Evolutionary conservation across 2,888 invertebrate genomes (phyloP).

Genomic region (Dione juno): DNA sequence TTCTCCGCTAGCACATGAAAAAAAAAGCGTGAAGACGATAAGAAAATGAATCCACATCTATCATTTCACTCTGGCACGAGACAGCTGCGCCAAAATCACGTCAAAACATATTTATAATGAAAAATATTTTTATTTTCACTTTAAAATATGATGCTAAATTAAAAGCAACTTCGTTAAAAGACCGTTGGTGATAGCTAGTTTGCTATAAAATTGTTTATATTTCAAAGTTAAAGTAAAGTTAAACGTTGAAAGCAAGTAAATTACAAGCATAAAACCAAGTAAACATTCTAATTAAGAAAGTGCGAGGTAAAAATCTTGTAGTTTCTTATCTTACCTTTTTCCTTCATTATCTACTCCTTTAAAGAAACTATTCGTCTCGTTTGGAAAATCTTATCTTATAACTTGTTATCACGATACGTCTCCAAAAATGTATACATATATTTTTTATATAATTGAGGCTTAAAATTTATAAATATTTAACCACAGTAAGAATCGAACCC

Average conservation of each 20-base stretch:
- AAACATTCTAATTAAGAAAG: conserved; percentile 40
- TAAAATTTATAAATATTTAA: too few species aligned
- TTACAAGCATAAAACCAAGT: conserved; percentile 36
- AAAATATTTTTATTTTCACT: neutral
- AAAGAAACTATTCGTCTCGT: neutral
- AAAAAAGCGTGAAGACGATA: too few species aligned
- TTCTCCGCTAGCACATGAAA: too few species aligned
- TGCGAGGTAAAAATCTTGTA: conserved; percentile 37
- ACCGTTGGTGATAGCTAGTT: conserved; percentile 10
- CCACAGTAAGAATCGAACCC: too few species aligned
- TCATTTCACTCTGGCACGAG: neutral
- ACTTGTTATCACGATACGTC: neutral
- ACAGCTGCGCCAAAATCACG: neutral
- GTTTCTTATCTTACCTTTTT: conserved; percentile 22
- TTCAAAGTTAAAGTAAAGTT: conserved; percentile 13
- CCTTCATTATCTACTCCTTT: neutral
- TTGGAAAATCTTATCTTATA: neutral
- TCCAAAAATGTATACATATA: neutral
- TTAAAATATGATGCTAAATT: conserved; percentile 12
- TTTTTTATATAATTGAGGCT: too few species aligned
- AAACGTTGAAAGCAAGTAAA: conserved; percentile 31
- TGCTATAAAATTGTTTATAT: conserved; percentile 18
- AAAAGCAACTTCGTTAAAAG: conserved; percentile 3
- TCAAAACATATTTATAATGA: conserved; percentile 10
- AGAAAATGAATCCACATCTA: neutral